Conservation (phyloP, 2,888 invertebrate genomes). For the Epinotia brunnichana region DNA sequence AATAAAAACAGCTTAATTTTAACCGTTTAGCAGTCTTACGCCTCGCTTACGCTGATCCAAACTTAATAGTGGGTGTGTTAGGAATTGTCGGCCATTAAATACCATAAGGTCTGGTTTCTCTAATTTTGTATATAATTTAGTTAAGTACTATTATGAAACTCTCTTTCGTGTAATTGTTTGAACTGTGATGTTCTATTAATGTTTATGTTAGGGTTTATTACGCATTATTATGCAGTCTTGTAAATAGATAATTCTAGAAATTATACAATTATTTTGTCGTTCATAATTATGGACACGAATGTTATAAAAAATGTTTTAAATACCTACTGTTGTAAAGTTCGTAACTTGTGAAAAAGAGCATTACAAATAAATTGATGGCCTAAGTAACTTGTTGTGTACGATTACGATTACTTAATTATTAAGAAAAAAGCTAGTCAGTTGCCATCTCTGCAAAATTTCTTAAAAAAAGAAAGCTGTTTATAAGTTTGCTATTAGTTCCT, state of each 20-base stretch:
- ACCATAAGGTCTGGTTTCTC: not conserved
- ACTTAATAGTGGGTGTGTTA: not conserved
- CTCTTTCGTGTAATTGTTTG: not conserved
- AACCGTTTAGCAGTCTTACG: not conserved
- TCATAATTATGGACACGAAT: not conserved
- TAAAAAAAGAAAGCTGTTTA: not conserved
- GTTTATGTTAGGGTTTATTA: too few species aligned
- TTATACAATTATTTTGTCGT: not conserved
- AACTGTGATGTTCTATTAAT: not conserved
- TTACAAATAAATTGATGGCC: not conserved
- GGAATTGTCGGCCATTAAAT: not conserved
- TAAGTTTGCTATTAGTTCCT: not conserved
- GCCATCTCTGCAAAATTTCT: not conserved
- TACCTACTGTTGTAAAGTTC: not conserved
- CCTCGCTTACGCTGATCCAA: not conserved
- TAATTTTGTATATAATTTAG: too few species aligned
- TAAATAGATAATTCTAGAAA: not conserved
- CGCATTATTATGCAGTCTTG: not conserved
- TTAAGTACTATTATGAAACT: not conserved
- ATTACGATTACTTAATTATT: too few species aligned
- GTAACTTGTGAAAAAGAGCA: not conserved
- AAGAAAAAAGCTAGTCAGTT: not conserved
- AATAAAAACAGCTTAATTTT: not conserved
- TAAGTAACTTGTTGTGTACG: not conserved
- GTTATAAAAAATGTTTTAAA: not conserved